Conservation (phyloP, 2,113 vertebrate genomes). For the Rhynchomys soricoides region DNA sequence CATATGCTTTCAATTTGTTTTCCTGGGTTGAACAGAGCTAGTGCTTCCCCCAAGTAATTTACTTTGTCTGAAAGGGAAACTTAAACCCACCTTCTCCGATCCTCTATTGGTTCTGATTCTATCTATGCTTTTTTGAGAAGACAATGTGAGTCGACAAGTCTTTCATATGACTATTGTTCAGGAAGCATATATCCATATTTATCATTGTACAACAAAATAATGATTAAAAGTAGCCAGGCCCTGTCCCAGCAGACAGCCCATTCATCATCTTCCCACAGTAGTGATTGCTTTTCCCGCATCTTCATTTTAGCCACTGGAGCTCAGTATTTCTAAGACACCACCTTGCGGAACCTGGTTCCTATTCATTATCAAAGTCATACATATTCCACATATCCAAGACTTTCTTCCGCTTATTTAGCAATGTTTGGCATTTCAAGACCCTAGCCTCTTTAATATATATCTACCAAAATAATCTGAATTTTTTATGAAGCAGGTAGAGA, state of each 20-base stretch:
- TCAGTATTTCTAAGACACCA: constrained; percentile 13
- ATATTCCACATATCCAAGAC: not conserved
- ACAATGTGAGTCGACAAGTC: constrained; percentile 1
- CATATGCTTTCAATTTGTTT: not conserved
- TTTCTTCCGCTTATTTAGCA: not conserved
- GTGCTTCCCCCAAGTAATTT: not conserved
- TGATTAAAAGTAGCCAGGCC: not conserved
- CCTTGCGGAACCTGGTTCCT: not conserved
- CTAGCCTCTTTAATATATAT: not conserved
- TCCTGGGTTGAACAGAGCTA: not conserved
- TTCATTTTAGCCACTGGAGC: constrained; percentile 4
- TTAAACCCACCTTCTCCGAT: not conserved
- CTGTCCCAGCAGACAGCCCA: not conserved
- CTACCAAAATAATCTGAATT: not conserved
- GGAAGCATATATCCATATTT: not conserved
- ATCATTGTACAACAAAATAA: not conserved
- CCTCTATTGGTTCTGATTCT: not conserved
- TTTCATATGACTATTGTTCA: not conserved
- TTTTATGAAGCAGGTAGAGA: constrained; percentile 21
- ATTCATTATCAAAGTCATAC: constrained; percentile 8
- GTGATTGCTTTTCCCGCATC: not conserved
- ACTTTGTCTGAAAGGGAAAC: not conserved
- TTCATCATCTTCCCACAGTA: constrained; percentile 20
- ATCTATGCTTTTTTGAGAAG: not conserved
- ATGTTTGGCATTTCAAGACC: not conserved